Evolutionary conservation across 2,113 vertebrate genomes (phyloP).

Genomic region (Urocynchramus pylzowi): DNA sequence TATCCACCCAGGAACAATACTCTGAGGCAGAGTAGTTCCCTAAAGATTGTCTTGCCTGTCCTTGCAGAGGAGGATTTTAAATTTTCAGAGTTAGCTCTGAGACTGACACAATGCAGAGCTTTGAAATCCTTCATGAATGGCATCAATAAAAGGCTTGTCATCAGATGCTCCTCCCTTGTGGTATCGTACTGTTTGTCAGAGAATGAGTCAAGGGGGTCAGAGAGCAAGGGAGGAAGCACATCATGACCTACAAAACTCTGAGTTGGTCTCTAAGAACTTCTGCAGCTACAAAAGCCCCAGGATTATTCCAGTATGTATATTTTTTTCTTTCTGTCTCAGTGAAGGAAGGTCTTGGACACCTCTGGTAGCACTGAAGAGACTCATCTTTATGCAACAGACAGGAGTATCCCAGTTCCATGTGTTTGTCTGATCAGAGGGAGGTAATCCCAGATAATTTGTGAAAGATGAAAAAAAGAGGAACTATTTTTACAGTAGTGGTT

Average conservation of each 20-base stretch:
- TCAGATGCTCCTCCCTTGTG: neutral
- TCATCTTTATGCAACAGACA: neutral
- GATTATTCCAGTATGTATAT: neutral
- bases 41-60: neutral
- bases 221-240: neutral
- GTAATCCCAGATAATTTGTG: neutral
- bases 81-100: neutral
- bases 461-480: neutral
- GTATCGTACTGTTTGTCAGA: fast-evolving
- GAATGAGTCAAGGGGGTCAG: neutral
- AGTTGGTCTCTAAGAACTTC: neutral
- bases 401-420: neutral
- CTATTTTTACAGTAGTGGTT: slow-evolving; percentile 12
- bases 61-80: neutral
- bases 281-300: neutral
- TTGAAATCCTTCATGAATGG: neutral
- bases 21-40: neutral
- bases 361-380: neutral
- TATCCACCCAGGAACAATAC: neutral
- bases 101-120: neutral
- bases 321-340: neutral
- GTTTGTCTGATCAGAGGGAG: neutral
- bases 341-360: neutral
- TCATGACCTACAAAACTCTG: neutral
- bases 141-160: neutral